Percentiles rank a stretch among this genome's conserved stretches.
These are phyloP conservation scores for Blomia tropicalis DNA, from an alignment of 2,888 invertebrate species.

Conservation along the genomic window DNA sequence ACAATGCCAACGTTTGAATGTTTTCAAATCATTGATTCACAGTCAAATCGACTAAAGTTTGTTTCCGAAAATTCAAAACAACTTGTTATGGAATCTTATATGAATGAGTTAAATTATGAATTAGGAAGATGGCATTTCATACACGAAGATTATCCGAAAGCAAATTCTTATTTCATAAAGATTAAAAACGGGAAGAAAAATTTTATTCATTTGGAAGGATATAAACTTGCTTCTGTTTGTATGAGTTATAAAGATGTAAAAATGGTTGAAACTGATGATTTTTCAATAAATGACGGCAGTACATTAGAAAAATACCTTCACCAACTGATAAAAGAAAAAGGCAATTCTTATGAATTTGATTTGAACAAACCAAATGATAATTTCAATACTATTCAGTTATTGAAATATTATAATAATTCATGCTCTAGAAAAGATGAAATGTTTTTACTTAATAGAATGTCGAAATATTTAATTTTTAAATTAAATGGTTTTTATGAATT, in stretches of 20 bases:
- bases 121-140: conserved; percentile 29
- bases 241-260: background rate
- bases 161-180: conserved; percentile 26
- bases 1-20: conserved; percentile 21
- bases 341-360: background rate
- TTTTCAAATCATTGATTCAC: conserved; percentile 2
- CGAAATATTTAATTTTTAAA: conserved; percentile 8
- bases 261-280: conserved; percentile 15
- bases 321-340: background rate
- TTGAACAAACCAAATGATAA: background rate
- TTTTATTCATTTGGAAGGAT: conserved; percentile 22
- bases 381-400: background rate
- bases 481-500: conserved; percentile 12
- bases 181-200: conserved; percentile 3
- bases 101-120: conserved; percentile 26
- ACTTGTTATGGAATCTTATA: conserved; percentile 5
- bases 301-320: conserved; percentile 6
- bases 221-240: background rate
- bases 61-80: conserved; percentile 17
- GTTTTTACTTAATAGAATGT: background rate
- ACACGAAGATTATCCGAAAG: conserved; percentile 28
- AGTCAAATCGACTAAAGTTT: conserved; percentile 1
- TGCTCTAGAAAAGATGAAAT: background rate
- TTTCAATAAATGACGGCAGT: too few species aligned
- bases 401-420: background rate